Percentiles rank a stretch among this genome's conserved stretches.
phyloP scores from a whole-genome alignment of 2,113 vertebrate species.

The Progne subis region DNA sequence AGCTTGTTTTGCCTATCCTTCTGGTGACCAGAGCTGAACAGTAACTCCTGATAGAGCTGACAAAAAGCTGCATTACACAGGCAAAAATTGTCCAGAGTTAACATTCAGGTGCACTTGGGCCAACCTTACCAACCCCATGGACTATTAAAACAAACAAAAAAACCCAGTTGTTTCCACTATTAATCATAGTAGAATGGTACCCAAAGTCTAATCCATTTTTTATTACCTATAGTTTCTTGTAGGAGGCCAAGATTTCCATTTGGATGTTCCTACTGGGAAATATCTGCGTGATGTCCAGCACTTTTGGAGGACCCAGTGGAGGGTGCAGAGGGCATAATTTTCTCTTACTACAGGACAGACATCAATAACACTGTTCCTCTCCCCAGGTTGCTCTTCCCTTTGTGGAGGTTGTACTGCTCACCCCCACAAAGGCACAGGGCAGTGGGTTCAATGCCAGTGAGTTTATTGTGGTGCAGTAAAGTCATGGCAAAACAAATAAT shows the following conservation, averaged over 20 bases:
- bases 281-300: background rate
- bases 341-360: background rate
- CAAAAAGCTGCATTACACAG: background rate
- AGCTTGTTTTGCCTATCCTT: background rate
- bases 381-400: background rate
- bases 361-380: slow-evolving; percentile 10
- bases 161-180: background rate
- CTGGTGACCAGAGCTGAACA: background rate
- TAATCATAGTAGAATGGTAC: background rate
- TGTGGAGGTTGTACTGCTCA: background rate
- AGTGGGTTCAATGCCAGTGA: background rate
- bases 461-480: background rate
- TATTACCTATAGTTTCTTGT: background rate
- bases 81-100: background rate
- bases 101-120: background rate
- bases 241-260: background rate
- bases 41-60: background rate
- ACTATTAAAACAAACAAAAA: background rate
- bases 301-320: background rate
- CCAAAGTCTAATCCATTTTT: background rate
- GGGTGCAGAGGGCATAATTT: background rate
- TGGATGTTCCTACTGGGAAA: background rate
- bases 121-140: background rate
- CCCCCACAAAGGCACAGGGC: slow-evolving; percentile 2
- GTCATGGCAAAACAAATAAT: slow-evolving; percentile 25